Conservation (phyloP, 2,888 invertebrate species). For the Orthonychiurus folsomi region DNA sequence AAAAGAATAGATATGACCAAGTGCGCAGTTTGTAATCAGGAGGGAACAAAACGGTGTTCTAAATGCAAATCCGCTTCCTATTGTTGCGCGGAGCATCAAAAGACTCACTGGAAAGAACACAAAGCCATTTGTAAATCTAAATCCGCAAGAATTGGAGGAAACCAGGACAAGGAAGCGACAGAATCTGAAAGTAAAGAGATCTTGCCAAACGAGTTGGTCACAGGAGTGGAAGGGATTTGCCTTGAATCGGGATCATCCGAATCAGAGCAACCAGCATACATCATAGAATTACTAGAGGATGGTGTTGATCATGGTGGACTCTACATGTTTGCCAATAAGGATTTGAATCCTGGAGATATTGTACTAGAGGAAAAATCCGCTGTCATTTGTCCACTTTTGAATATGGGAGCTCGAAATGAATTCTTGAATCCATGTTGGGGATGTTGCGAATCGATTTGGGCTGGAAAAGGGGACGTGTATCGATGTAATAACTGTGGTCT, state of each 20-base stretch:
- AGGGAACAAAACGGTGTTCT: neutral
- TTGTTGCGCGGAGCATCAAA: constrained; percentile 4
- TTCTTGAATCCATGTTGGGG: constrained; percentile 5
- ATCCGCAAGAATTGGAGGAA: neutral
- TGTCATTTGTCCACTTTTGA: neutral
- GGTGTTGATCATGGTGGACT: neutral
- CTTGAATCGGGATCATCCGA: too few species aligned
- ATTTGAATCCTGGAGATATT: neutral
- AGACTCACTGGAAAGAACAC: neutral
- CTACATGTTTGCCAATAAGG: neutral
- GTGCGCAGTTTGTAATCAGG: neutral
- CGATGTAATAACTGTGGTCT: constrained; percentile 7
- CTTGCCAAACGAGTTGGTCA: neutral
- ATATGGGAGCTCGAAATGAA: too few species aligned
- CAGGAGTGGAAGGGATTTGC: neutral
- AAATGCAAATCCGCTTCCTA: neutral
- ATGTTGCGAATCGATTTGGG: neutral
- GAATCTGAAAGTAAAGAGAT: neutral
- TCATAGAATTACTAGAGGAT: neutral
- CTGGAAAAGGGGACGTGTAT: neutral
- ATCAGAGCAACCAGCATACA: neutral
- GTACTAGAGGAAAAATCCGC: neutral
- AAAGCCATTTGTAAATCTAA: neutral
- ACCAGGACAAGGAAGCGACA: too few species aligned
- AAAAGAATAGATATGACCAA: neutral